Percentiles rank a stretch among this genome's conserved stretches.
Conservation (phyloP, 53 echinoderm and acorn worm genomes). For the Zoroaster sp. region DNA sequence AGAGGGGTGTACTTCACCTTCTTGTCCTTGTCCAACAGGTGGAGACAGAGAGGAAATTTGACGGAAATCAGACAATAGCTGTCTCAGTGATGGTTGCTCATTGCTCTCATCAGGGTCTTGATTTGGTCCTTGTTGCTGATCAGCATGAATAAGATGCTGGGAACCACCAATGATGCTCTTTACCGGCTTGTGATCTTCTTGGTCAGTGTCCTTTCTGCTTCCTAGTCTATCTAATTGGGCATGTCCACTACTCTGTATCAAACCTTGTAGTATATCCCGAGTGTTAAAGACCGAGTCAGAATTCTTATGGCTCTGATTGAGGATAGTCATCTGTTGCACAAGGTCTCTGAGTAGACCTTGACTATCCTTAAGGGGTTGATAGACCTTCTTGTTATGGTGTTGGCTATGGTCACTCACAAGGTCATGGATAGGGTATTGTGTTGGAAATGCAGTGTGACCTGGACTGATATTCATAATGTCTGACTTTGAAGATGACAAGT, state of each 20-base stretch:
- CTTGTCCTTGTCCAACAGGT: background rate
- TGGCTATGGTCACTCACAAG: background rate
- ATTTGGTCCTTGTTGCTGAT: background rate
- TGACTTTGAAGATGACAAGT: too few relatives aligned
- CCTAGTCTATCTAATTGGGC: background rate
- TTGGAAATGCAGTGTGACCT: background rate
- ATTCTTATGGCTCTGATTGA: slow-evolving; percentile 1
- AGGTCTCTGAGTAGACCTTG: slow-evolving; percentile 15
- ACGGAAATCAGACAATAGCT: slow-evolving; percentile 33
- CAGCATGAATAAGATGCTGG: too few relatives aligned
- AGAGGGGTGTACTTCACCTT: background rate
- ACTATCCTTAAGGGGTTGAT: slow-evolving; percentile 2
- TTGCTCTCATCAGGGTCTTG: background rate
- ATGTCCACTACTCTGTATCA: background rate
- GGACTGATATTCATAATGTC: too few relatives aligned
- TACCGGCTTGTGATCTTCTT: background rate
- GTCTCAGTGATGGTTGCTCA: background rate
- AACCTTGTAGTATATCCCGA: background rate
- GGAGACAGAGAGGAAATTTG: background rate
- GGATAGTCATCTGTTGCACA: slow-evolving; percentile 40
- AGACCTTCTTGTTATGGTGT: background rate
- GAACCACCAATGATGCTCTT: too few relatives aligned
- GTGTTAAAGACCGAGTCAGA: background rate
- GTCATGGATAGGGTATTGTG: background rate
- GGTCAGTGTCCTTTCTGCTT: background rate